phyloP scores from a whole-genome alignment of 2,797 vertebrate genomes.

The Sparus aurata region DNA sequence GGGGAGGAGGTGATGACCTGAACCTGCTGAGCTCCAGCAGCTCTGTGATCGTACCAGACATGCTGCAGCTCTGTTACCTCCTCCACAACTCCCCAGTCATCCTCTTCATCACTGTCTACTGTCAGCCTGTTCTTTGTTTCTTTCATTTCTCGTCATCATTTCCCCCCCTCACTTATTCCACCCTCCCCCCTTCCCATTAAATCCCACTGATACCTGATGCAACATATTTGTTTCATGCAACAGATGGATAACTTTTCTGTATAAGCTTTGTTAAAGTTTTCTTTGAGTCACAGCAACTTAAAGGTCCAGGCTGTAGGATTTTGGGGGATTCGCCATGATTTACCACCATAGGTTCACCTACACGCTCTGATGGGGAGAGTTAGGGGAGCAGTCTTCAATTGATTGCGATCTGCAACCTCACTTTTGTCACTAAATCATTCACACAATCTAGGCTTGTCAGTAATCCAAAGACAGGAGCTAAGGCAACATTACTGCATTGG shows the following conservation, averaged over 20 bases:
- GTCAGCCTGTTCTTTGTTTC: neutral
- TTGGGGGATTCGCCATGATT: no score
- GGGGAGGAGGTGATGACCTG: neutral
- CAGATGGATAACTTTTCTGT: neutral
- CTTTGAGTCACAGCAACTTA: no score
- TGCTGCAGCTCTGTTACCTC: slow-evolving; percentile 21
- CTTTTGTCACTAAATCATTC: no score
- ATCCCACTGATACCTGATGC: slow-evolving; percentile 36
- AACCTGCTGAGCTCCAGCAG: slow-evolving; percentile 16
- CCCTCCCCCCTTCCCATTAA: neutral
- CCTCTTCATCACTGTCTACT: slow-evolving; percentile 4
- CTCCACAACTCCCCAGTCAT: neutral
- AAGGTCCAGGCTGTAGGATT: no score
- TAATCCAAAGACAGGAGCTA: no score
- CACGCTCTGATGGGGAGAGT: no score
- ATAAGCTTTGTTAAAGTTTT: no score
- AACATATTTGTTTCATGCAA: slow-evolving; percentile 13
- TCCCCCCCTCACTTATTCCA: neutral
- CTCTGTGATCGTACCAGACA: slow-evolving; percentile 1
- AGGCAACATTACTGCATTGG: no score
- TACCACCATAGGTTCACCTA: no score
- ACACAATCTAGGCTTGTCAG: no score
- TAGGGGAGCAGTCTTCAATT: no score
- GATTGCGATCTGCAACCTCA: no score
- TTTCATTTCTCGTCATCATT: neutral